Evolutionary conservation across 2,888 invertebrate genomes (phyloP), one percentile per base, ranked within the genome.

Genomic region (Epirrhoe alternata): DNA sequence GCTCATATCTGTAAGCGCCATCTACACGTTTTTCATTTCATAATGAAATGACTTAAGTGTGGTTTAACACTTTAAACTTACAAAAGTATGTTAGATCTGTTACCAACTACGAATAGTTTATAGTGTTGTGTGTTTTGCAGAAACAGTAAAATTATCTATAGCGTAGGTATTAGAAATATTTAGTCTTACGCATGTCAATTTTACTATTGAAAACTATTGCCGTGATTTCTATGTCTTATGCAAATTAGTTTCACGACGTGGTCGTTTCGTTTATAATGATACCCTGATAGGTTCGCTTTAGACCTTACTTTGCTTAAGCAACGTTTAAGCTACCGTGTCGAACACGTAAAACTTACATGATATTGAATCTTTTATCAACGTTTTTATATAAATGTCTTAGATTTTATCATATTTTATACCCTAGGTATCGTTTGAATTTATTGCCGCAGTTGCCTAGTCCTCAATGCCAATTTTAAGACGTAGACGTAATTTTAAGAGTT

Each of bases 161-260:
- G 8, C n/a, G n/a, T 35, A 8, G 35, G 12, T 42, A 2, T 42
- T 5, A 42, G 5, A 42, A 3, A 42, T 12, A 10, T 42, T 12
- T 12, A 60, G 42, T 66, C 16, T 57, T 31, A 64, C 65, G 70
- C 14, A 61, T 63, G 62, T 70, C 59, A 67, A 61, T 57, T 66
- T 51, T 52, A 58, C 16, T 49, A 53, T 35, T 57, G 61, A 52
- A 49, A 64, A 71, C 24, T 68, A 52, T 77, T 78, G 81, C 79
- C 78, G 80, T 82, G 78, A 72, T 75, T 57, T 74, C 58, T 67
- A 70, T 69, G 78, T 82, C 78, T 79, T 79, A 80, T 79, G 78
- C 72, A 52, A 58, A 71, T 77, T 78, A 77, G 77, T 75, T 78
- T 6, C 55, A 24, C 66, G 77, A 73, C 74, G 38, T 55, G 7